Conservation (phyloP, 2,888 invertebrate genomes). For the Pseudococcus jackbeardsleyi region DNA sequence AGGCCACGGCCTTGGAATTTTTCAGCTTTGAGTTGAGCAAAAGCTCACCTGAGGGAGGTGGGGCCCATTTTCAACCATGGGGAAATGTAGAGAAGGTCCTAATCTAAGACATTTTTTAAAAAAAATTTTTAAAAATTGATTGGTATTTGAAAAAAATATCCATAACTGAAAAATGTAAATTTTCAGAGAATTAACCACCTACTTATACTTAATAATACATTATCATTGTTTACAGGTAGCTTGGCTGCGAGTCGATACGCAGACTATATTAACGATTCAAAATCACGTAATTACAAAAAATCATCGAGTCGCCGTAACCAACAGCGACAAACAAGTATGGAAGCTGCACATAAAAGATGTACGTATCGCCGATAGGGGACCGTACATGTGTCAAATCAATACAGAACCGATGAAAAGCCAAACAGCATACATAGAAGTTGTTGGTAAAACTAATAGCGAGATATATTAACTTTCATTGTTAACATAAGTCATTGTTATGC, state of each 20-base stretch:
- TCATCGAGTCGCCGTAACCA: conserved; percentile 83
- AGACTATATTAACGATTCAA: conserved; percentile 89
- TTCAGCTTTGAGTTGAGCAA: no score
- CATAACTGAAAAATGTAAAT: no score
- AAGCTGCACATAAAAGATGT: conserved; percentile 85
- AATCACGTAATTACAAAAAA: conserved; percentile 91
- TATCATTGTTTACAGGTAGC: conserved; percentile 78
- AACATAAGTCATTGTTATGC: conserved; percentile 60
- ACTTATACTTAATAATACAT: no score
- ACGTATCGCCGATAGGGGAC: conserved; percentile 83
- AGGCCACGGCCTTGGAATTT: no score
- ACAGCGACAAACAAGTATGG: conserved; percentile 86
- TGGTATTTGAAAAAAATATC: no score
- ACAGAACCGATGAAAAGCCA: conserved; percentile 83
- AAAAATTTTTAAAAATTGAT: no score
- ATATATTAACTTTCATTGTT: conserved; percentile 58
- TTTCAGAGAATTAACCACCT: no score
- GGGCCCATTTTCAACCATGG: no score
- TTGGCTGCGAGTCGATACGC: conserved; percentile 90
- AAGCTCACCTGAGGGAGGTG: no score
- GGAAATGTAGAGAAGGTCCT: no score
- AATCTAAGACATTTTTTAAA: no score
- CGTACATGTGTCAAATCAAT: conserved; percentile 85
- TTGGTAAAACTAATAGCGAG: conserved; percentile 72
- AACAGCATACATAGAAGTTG: conserved; percentile 77